Percentiles rank a stretch among this genome's conserved stretches.
phyloP scores from a whole-genome alignment of 1,140 invertebrate genomes.

The Anastatus disparis region DNA sequence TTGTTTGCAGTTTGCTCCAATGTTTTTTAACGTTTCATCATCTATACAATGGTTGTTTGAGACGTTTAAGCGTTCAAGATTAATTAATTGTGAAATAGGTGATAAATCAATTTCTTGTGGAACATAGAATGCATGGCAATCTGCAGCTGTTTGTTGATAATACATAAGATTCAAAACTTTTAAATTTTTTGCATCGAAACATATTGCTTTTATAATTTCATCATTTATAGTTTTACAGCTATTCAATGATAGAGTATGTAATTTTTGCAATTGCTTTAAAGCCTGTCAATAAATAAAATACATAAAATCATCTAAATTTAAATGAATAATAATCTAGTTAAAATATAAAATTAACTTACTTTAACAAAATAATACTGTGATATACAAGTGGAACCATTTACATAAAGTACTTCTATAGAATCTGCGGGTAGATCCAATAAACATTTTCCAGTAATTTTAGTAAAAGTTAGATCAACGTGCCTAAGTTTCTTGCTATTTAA shows the following conservation, averaged over 20 bases:
- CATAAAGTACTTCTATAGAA: slow-evolving; percentile 50
- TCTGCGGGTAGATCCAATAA: slow-evolving; percentile 49
- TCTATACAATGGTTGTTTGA: slow-evolving; percentile 31
- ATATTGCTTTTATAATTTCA: slow-evolving; percentile 42
- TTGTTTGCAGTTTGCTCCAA: slow-evolving; percentile 46
- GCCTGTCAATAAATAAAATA: slow-evolving; percentile 43
- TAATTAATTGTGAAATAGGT: slow-evolving; percentile 46
- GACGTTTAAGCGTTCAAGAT: slow-evolving; percentile 50
- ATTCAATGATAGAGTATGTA: slow-evolving; percentile 45
- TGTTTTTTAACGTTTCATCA: slow-evolving; percentile 42
- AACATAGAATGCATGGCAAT: slow-evolving; percentile 42
- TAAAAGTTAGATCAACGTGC: too few relatives aligned
- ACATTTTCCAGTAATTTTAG: too few relatives aligned
- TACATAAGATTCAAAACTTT: slow-evolving; percentile 45
- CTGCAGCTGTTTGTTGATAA: too few relatives aligned
- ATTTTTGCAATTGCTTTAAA: slow-evolving; percentile 45
- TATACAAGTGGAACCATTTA: slow-evolving; percentile 47
- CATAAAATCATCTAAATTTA: too few relatives aligned
- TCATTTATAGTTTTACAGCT: slow-evolving; percentile 41
- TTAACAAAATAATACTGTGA: slow-evolving; percentile 43
- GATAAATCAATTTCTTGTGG: too few relatives aligned
- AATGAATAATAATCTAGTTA: too few relatives aligned
- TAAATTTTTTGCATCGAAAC: slow-evolving; percentile 40
- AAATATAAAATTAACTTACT: too few relatives aligned
- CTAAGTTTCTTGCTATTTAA: slow-evolving; percentile 50